Evolutionary conservation across 2,888 invertebrate species (phyloP).

Genomic region (Synanthedon andrenaeformis): DNA sequence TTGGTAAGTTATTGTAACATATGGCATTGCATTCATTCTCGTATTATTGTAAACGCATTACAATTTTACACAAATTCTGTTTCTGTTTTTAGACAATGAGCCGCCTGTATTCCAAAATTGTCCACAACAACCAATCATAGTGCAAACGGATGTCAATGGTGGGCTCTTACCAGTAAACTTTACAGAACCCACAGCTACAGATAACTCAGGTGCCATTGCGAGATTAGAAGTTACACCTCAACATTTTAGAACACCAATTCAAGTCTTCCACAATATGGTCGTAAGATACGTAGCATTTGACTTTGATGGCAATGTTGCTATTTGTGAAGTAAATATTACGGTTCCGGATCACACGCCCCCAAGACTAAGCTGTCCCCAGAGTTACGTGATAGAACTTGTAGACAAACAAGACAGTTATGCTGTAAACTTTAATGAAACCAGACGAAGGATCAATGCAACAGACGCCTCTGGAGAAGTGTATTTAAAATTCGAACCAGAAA

Average conservation of each 20-base stretch:
- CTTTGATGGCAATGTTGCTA: slow-evolving; percentile 96
- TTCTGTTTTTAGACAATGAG: slow-evolving; percentile 80
- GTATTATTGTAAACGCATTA: not conserved
- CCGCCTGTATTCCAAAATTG: slow-evolving; percentile 97
- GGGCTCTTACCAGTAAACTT: slow-evolving; percentile 93
- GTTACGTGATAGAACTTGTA: slow-evolving; percentile 91
- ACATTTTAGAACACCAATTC: slow-evolving; percentile 89
- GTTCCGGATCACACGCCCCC: slow-evolving; percentile 95
- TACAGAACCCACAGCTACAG: slow-evolving; percentile 93
- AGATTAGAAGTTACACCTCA: slow-evolving; percentile 92
- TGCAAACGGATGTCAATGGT: slow-evolving; percentile 88
- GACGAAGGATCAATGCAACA: slow-evolving; percentile 84
- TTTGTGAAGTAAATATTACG: slow-evolving; percentile 95
- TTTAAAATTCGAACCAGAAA: slow-evolving; percentile 85
- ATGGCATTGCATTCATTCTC: not conserved
- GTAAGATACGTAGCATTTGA: slow-evolving; percentile 97
- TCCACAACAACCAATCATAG: slow-evolving; percentile 91
- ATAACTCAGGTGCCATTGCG: slow-evolving; percentile 95
- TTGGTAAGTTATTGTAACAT: slow-evolving; percentile 66
- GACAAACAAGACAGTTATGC: slow-evolving; percentile 91
- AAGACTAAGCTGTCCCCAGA: slow-evolving; percentile 89
- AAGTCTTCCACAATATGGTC: slow-evolving; percentile 90
- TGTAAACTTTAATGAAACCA: slow-evolving; percentile 92
- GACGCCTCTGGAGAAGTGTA: slow-evolving; percentile 91
- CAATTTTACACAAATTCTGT: not conserved